phyloP scores from a whole-genome alignment of 2,797 vertebrate species.

The Bucorvus abyssinicus region DNA sequence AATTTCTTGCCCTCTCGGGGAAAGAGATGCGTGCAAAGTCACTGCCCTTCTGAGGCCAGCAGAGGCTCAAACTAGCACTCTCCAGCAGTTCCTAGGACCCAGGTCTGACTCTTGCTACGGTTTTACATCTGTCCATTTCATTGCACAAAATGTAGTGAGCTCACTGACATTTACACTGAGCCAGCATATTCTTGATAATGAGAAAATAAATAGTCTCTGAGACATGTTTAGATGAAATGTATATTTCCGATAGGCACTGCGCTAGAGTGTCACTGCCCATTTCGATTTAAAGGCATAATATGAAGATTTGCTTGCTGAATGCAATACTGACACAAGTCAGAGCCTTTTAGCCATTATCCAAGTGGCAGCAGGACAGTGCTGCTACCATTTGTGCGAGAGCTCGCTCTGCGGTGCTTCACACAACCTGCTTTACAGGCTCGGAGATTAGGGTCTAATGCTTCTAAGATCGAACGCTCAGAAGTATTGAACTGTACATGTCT shows the following conservation, averaged over 20 bases:
- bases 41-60: not conserved
- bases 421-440: not conserved
- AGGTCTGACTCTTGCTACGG: not conserved
- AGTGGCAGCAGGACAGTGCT: not conserved
- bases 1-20: not conserved
- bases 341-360: not conserved
- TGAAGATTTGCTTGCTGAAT: not conserved
- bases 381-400: not conserved
- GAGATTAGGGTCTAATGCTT: not conserved
- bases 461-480: not conserved
- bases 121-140: not conserved
- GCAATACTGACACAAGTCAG: not conserved
- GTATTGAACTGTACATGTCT: not conserved
- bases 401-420: not conserved
- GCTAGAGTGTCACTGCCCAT: not conserved
- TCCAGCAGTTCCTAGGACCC: not conserved
- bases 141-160: not conserved
- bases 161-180: conserved; percentile 11
- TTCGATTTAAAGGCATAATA: not conserved
- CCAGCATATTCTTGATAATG: not conserved
- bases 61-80: not conserved
- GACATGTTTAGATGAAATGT: not conserved
- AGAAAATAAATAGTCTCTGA: not conserved
- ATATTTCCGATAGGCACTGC: not conserved
- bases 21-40: not conserved